A percentile compares a stretch with the other conserved stretches of the same genome.
Conservation (phyloP, 35 echinoderm and acorn worm species). For the Ophioderma brevispina region DNA sequence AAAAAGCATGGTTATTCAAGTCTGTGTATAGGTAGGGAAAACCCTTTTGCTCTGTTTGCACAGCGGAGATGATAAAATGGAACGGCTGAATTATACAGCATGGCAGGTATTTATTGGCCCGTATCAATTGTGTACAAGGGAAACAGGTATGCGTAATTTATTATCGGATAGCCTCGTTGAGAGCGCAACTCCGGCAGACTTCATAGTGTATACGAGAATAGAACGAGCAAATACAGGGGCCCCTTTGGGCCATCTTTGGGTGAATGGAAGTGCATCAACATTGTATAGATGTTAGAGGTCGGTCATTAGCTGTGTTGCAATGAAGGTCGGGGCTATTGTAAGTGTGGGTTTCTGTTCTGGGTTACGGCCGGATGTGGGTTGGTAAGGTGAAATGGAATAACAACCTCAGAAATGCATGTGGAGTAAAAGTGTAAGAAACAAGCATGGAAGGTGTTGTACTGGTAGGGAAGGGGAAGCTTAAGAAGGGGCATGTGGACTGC, state of each 20-base stretch:
- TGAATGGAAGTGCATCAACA: not conserved
- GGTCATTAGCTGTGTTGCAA: not conserved
- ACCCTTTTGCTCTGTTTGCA: not conserved
- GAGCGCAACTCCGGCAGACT: not conserved
- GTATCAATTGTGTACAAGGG: not conserved
- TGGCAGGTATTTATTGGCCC: not conserved
- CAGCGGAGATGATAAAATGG: not conserved
- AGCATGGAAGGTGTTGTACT: too few relatives aligned
- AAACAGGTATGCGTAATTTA: not conserved
- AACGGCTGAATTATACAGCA: not conserved
- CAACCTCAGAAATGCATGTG: not conserved
- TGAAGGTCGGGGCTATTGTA: not conserved
- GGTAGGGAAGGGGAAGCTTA: too few relatives aligned
- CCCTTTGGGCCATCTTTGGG: not conserved
- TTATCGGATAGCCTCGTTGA: not conserved
- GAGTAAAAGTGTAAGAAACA: too few relatives aligned
- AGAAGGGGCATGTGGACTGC: too few relatives aligned
- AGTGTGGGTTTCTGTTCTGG: not conserved
- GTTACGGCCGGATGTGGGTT: not conserved
- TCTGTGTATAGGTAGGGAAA: too few relatives aligned
- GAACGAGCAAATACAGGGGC: not conserved
- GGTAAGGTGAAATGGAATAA: not conserved
- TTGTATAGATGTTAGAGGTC: not conserved
- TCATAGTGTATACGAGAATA: not conserved
- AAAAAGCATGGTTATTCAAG: too few relatives aligned